These are phyloP conservation scores for Phylloscopus trochiloides DNA, from an alignment of 2,113 vertebrate species.

Conservation along the genomic window DNA sequence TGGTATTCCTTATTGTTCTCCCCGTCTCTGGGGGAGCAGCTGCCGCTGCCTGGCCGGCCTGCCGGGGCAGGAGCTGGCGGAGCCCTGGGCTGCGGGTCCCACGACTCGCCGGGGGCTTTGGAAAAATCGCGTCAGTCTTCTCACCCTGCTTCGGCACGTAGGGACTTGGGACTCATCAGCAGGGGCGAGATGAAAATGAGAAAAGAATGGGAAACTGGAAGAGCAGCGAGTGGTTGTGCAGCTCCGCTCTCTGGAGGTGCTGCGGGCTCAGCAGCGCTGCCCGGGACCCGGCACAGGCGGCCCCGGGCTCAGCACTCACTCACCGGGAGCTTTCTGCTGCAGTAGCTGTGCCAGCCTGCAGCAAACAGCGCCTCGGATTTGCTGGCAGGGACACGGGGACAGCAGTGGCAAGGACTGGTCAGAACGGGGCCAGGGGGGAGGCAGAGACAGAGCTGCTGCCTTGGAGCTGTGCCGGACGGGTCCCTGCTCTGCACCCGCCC, in stretches of 20 bases:
- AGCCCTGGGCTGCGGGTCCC: neutral
- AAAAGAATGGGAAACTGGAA: neutral
- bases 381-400: neutral
- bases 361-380: rapidly evolving
- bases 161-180: neutral
- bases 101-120: constrained; percentile 16
- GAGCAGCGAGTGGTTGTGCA: neutral
- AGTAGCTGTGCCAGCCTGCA: rapidly evolving
- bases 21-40: constrained; percentile 18
- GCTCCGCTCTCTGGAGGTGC: neutral
- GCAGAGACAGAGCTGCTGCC: neutral
- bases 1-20: constrained; percentile 60
- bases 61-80: neutral
- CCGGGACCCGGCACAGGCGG: neutral
- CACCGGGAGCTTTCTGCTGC: neutral
- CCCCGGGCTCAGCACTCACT: neutral
- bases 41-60: neutral
- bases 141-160: neutral
- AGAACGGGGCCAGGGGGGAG: rapidly evolving
- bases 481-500: rapidly evolving
- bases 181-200: neutral
- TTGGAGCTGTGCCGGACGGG: rapidly evolving
- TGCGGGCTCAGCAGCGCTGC: neutral
- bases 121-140: constrained; percentile 36
- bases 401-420: neutral